A percentile compares a stretch with the other conserved stretches of the same genome.
Evolutionary conservation across 1,140 invertebrate genomes (phyloP).

Genomic region (Drosophila ananassae): DNA sequence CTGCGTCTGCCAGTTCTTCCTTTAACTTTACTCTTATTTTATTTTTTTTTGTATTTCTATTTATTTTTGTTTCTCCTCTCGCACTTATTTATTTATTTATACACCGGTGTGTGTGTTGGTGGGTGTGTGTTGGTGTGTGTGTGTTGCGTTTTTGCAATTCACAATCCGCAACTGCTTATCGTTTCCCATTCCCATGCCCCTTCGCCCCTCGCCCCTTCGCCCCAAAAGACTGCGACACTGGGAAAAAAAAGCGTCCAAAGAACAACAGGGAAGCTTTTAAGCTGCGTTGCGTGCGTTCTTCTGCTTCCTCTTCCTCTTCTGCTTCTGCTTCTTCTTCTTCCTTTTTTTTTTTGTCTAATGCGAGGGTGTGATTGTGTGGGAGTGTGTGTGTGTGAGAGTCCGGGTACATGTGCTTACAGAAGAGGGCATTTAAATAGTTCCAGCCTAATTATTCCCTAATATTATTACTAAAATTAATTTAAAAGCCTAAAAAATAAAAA

Average conservation of each 20-base stretch:
- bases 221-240: not conserved
- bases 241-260: not conserved
- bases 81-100: constrained; percentile 70
- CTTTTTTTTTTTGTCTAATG: constrained; percentile 6
- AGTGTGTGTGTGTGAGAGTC: not conserved
- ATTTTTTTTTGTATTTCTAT: not conserved
- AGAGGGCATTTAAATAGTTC: not conserved
- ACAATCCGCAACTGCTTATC: constrained; percentile 41
- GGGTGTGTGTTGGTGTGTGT: constrained; percentile 12
- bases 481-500: too few species aligned
- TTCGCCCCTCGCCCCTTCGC: not conserved
- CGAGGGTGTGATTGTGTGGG: not conserved
- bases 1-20: constrained; percentile 5
- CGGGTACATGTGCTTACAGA: not conserved
- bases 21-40: not conserved
- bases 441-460: too few species aligned
- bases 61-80: constrained; percentile 1
- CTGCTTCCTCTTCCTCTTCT: constrained; percentile 8
- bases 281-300: constrained; percentile 70
- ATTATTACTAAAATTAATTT: too few species aligned
- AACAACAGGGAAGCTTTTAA: constrained; percentile 27
- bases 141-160: constrained; percentile 69
- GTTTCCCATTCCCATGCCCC: constrained; percentile 1
- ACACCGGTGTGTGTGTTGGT: constrained; percentile 28
- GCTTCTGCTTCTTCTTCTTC: too few species aligned